Evolutionary conservation across 2,888 invertebrate genomes (phyloP).

Genomic region (Galeruca laticollis): DNA sequence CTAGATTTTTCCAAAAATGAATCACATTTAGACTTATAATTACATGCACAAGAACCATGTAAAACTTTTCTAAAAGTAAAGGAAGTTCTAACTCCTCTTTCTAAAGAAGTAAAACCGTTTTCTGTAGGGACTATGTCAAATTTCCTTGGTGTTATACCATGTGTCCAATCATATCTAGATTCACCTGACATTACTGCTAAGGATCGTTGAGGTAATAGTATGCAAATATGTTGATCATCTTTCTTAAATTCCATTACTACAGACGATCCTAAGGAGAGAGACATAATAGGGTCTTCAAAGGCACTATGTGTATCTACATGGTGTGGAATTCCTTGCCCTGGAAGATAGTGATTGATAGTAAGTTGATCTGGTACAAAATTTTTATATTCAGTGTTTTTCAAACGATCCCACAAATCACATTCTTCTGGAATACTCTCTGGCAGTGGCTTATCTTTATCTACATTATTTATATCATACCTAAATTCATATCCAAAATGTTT

Average conservation of each 20-base stretch:
- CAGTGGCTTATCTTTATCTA: conserved; percentile 79
- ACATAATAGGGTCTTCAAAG: conserved; percentile 89
- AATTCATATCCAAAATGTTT: conserved; percentile 95
- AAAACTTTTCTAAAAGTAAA: conserved; percentile 81
- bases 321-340: conserved; percentile 94
- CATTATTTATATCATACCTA: conserved; percentile 87
- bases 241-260: conserved; percentile 92
- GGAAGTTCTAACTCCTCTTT: conserved; percentile 76
- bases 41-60: conserved; percentile 74
- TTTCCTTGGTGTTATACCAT: conserved; percentile 87
- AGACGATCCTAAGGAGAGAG: conserved; percentile 85
- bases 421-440: conserved; percentile 76
- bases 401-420: conserved; percentile 74
- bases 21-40: conserved; percentile 78
- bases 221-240: conserved; percentile 71
- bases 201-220: conserved; percentile 78
- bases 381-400: conserved; percentile 65
- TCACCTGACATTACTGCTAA: conserved; percentile 85
- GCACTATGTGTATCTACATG: conserved; percentile 97
- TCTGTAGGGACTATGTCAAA: conserved; percentile 78
- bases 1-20: conserved; percentile 59
- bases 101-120: conserved; percentile 69
- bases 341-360: conserved; percentile 85
- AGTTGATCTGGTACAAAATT: conserved; percentile 80
- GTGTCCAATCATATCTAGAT: conserved; percentile 81